Base-by-base conservation (phyloP, 2,797 vertebrate species). In the Takifugu ocellatus region DNA sequence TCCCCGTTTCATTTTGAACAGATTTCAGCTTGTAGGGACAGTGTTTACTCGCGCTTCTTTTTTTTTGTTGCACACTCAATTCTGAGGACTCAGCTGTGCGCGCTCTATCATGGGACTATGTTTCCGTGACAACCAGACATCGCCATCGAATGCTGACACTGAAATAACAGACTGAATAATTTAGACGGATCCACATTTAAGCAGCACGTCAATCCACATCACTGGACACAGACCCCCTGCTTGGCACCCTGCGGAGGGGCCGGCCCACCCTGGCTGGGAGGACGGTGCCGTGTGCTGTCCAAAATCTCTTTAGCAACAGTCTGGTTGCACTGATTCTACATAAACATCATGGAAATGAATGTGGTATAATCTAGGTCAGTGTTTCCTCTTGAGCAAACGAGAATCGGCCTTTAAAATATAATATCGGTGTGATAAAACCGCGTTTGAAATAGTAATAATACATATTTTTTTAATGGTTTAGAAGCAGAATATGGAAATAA, bases 81-180 rank as follows among this genome's bases (percentile, higher is more conserved):
- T 47, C 56, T 24, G 48, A 67, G 75, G 79, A 60, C 79, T 74
- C 84, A 84, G 82, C 79, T 87, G 81, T 54, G 66, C 59, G 44
- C 59, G 71, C 1, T 9, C 70, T 66, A 86, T 86, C 78, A 82
- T 66, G 75, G 75, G 83, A 79, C 82, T 65, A 68, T 79, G 87
- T 88, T 87, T 78, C 81, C 79, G 78, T 86, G 88, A 88, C 86
- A 89, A 87, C 86, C 79, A 84, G 84, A 85, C 79, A 89, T 85
- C 79, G 72, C 72, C 63, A 49, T 54, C 16, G 51, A 83, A 70
- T 52, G 56, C 77, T 81, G 79, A 78, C 70, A 70, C 85, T 86
- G 83, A 86, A 90, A 90, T 85, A 90, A 90, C 86, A 88, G 79
- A 77, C 68, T 90, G 86, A 89, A 90, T 90, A 86, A 90, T 90